Evolutionary conservation across 1,140 invertebrate species (phyloP).

Genomic region (Vanessa tameamea): DNA sequence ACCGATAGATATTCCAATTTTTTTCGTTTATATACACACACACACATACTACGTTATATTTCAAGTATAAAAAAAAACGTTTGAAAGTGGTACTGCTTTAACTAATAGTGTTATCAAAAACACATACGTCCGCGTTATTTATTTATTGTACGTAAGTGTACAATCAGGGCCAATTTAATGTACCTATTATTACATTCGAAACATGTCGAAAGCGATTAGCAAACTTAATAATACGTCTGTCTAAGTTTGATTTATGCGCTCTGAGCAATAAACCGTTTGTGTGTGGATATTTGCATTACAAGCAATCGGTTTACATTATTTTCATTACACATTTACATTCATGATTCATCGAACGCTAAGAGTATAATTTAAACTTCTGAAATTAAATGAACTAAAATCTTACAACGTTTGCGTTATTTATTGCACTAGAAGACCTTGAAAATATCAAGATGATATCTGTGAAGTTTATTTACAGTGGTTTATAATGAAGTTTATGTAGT

Average conservation of each 20-base stretch:
- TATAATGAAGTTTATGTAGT: too few relatives aligned
- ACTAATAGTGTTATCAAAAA: too few relatives aligned
- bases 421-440: background rate
- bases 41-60: too few relatives aligned
- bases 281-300: constrained; percentile 27
- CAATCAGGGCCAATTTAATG: constrained; percentile 15
- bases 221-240: constrained; percentile 37
- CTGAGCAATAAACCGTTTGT: constrained; percentile 31
- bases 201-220: constrained; percentile 39
- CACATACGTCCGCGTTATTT: background rate
- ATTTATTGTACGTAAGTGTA: constrained; percentile 3
- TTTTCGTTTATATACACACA: too few relatives aligned
- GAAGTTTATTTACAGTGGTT: too few relatives aligned
- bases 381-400: background rate
- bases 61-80: too few relatives aligned
- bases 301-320: constrained; percentile 29
- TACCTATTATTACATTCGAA: constrained; percentile 26
- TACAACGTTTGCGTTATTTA: background rate
- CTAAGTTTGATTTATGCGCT: constrained; percentile 38
- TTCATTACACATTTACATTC: constrained; percentile 36
- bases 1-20: too few relatives aligned
- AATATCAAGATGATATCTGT: background rate
- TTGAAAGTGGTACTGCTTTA: too few relatives aligned
- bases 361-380: constrained; percentile 9
- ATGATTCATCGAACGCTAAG: constrained; percentile 23